phyloP scores from a whole-genome alignment of 2,113 vertebrate genomes.

The Megaleporinus macrocephalus region DNA sequence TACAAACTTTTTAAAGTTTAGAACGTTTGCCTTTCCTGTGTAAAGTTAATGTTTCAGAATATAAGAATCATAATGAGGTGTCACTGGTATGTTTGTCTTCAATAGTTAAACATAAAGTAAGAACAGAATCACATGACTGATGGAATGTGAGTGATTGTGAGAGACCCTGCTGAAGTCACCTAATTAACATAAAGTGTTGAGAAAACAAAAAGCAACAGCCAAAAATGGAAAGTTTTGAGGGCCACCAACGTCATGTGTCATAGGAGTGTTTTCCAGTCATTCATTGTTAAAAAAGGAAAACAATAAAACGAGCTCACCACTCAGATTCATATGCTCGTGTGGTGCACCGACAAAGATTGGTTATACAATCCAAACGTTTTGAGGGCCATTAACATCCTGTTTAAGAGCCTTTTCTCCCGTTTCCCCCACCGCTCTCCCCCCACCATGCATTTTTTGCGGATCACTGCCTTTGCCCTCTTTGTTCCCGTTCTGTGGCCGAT shows the following conservation, averaged over 20 bases:
- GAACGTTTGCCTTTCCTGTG: no score
- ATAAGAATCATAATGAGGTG: no score
- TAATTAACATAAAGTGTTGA: background rate
- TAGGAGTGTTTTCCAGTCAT: no score
- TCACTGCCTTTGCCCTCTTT: conserved; percentile 79
- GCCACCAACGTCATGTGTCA: no score
- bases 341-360: background rate
- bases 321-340: background rate
- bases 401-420: background rate
- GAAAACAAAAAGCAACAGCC: background rate
- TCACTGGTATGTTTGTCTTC: no score
- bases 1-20: no score
- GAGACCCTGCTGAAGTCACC: background rate
- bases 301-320: background rate
- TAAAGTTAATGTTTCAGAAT: no score
- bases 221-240: no score
- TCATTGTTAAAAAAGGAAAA: background rate
- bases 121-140: no score
- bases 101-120: no score
- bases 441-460: conserved; percentile 75
- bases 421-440: conserved; percentile 51
- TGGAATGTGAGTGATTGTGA: background rate
- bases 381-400: conserved; percentile 26
- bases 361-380: background rate
- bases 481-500: conserved; percentile 75